Base-by-base conservation (phyloP, 2,113 vertebrate genomes). In the Poecile atricapillus region DNA sequence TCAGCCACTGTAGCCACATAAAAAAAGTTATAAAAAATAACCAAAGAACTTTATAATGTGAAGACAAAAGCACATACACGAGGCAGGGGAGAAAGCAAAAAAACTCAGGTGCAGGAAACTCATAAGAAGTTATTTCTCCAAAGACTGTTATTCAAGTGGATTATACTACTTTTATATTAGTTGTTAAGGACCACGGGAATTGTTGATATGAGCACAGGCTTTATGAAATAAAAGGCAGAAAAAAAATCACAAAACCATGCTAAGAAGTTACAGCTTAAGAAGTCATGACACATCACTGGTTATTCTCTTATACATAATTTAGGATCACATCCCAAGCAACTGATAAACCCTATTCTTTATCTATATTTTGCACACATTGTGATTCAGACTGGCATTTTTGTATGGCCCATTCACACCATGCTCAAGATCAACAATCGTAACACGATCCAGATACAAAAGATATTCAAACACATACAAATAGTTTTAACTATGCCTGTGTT, bases 341-440 rank as follows among this genome's bases (percentile, higher is more conserved):
- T 21, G 25, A 46, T n/a, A 23, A 70, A 55, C 10, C 5, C 46
- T 86, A 33, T 60, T 23, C 49, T 46, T 55, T 10, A 35, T 8
- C 39, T 75, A 8, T 35, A 33, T n/a, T 55, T 46, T 3, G 7
- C 0, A 0, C 1, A 86, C 22, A 4, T 0, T 53, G n/a, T 35
- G 25, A 81, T 55, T 75, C 44, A 80, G 55, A 53, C 4, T 22
- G 4, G 31, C 19, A 37, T 44, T 89, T 77, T 18, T 49, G 14
- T 28, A 49, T 0, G 12, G 60, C 13, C 17, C 24, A 21, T 22
- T 59, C 44, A 35, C 15, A 39, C 10, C 31, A 11, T 6, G 44
- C 14, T 85, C 53, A 33, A 7, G 30, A 79, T 17, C 33, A 82
- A 39, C 27, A 33, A 41, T 8, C 1, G 0, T 10, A 81, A 35